These are phyloP conservation scores for Xiphydria camelus DNA, from an alignment of 2,888 invertebrate genomes.

Conservation along the genomic window DNA sequence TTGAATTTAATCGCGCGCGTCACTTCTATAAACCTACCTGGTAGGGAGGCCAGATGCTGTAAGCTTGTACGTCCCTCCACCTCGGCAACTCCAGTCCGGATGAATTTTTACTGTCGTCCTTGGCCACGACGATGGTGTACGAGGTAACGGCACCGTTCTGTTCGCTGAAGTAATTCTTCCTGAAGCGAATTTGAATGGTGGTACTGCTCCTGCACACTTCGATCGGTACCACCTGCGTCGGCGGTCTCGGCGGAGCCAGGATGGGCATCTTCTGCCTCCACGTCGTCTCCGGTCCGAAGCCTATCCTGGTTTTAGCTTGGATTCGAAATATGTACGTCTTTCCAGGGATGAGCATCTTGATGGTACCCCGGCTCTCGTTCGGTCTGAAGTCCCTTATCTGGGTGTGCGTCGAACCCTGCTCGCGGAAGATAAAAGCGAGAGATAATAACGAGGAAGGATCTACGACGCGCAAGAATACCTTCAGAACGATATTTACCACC, in stretches of 20 bases:
- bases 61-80: constrained; percentile 90
- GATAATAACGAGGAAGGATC: too few relatives aligned
- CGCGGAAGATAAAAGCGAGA: too few relatives aligned
- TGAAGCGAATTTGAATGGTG: constrained; percentile 82
- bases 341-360: constrained; percentile 77
- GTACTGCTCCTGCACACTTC: constrained; percentile 77
- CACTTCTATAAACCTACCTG: constrained; percentile 64
- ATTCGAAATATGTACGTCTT: constrained; percentile 80
- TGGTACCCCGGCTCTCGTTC: constrained; percentile 69
- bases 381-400: constrained; percentile 69
- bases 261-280: constrained; percentile 85
- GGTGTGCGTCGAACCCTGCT: constrained; percentile 64
- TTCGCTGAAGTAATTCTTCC: constrained; percentile 87
- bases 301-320: constrained; percentile 83
- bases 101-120: constrained; percentile 81
- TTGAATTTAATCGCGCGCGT: too few relatives aligned
- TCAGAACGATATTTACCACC: too few relatives aligned
- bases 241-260: constrained; percentile 72
- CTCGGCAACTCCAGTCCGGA: constrained; percentile 83
- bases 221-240: constrained; percentile 73
- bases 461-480: too few relatives aligned
- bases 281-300: constrained; percentile 73
- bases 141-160: constrained; percentile 80
- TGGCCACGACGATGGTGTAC: constrained; percentile 89
- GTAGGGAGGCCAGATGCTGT: constrained; percentile 91